phyloP scores from a whole-genome alignment of 2,113 vertebrate genomes.

The Mobula birostris region DNA sequence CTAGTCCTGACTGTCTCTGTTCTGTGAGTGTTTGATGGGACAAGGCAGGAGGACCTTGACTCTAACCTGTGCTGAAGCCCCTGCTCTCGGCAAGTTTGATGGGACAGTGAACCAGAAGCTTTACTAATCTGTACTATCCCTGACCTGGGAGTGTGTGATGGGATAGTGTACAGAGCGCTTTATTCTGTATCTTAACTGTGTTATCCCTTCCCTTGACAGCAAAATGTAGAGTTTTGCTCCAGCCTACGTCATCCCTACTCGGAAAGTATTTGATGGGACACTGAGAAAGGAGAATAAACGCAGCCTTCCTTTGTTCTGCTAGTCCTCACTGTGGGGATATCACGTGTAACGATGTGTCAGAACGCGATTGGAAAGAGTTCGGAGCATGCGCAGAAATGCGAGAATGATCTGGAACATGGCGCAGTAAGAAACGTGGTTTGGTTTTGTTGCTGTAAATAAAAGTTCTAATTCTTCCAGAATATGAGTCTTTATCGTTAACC shows the following conservation, averaged over 20 bases:
- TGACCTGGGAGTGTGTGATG: not conserved
- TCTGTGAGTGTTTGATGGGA: not conserved
- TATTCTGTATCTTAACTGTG: not conserved
- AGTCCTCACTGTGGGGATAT: not conserved
- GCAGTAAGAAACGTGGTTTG: too few relatives aligned
- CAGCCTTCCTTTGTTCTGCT: not conserved
- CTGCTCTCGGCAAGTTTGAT: not conserved
- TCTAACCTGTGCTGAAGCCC: too few relatives aligned
- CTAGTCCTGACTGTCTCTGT: not conserved
- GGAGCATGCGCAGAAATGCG: too few relatives aligned
- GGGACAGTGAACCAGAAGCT: not conserved
- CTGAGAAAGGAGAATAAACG: not conserved
- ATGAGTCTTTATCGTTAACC: too few relatives aligned
- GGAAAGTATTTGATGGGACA: not conserved
- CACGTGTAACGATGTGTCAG: too few relatives aligned
- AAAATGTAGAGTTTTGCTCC: not conserved
- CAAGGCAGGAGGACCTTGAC: not conserved
- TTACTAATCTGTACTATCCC: not conserved
- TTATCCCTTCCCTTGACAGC: not conserved
- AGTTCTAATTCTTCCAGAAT: too few relatives aligned
- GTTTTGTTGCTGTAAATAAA: too few relatives aligned
- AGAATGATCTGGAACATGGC: too few relatives aligned
- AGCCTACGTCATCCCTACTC: not conserved
- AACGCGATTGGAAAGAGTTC: too few relatives aligned
- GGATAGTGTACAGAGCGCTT: not conserved